These are phyloP conservation scores for Chrysolina haemoptera DNA, from an alignment of 2,888 invertebrate species.

Conservation along the genomic window DNA sequence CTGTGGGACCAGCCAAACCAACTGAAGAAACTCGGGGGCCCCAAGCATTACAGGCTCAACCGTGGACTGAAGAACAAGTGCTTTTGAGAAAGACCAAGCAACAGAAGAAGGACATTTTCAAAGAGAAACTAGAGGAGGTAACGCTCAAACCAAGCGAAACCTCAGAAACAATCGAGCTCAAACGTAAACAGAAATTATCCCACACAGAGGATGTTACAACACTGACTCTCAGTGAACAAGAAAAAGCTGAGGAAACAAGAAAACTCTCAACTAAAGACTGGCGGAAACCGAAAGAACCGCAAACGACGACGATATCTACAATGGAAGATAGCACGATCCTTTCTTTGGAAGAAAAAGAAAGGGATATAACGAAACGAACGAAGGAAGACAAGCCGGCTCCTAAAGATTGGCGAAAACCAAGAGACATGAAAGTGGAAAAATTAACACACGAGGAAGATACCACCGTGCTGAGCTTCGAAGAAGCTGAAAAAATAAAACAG, in stretches of 20 bases:
- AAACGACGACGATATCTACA: constrained; percentile 45
- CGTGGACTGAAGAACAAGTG: constrained; percentile 79
- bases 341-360: constrained; percentile 59
- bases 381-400: constrained; percentile 63
- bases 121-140: constrained; percentile 69
- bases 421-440: constrained; percentile 61
- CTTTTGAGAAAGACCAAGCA: constrained; percentile 71
- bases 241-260: constrained; percentile 39
- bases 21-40: constrained; percentile 51
- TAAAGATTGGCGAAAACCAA: constrained; percentile 55
- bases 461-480: constrained; percentile 63
- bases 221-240: constrained; percentile 55
- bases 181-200: constrained; percentile 36
- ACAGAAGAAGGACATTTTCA: constrained; percentile 66
- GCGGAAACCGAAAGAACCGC: constrained; percentile 63
- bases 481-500: constrained; percentile 34
- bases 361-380: constrained; percentile 33
- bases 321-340: constrained; percentile 62
- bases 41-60: constrained; percentile 65
- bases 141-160: constrained; percentile 70
- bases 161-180: constrained; percentile 27
- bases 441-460: constrained; percentile 56
- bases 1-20: constrained; percentile 38
- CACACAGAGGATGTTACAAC: constrained; percentile 59
- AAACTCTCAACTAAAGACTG: constrained; percentile 52